Base-by-base conservation (phyloP, 2,888 invertebrate species). In the Formica aserva region DNA sequence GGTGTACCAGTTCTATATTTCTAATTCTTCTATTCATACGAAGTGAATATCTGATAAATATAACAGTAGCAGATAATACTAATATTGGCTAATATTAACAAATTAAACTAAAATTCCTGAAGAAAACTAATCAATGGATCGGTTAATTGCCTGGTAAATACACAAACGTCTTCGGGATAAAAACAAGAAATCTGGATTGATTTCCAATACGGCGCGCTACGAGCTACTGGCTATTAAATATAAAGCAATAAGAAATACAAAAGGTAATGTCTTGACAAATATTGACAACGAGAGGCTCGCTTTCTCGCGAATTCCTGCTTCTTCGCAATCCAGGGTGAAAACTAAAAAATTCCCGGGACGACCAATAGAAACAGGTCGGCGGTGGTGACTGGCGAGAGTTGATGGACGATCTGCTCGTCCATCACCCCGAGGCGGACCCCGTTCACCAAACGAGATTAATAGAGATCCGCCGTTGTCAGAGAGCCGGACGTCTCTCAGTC, bases 401-500 rank as follows among this genome's bases (percentile, higher is more conserved):
- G 91, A 89, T 69, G 85, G 87, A 90, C 81, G 87, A 74, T 78
- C 84, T 82, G 71, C 82, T 83, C 88, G 76, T 83, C 83, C 88
- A 67, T 86, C 83, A 85, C 86, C 48, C 48, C 48, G 84, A 86
- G 85, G 88, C 85, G 89, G 38, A 3, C 26, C 89, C 86, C 90
- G 89, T 91, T 9, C 22, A 83, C 90, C 90, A 87, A 90, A 91
- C 86, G 90, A 91, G 92, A 91, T 92, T 91, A 92, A 92, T 91
- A 93, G 92, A 92, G 90, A 89, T 91, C 91, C 91, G 90, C 91
- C 90, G 71, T 18, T 92, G 92, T 90, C 90, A 91, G n/a, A 48
- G 48, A 48, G 89, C 90, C 86, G 90, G 85, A 90, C 90, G 86
- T 87, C 89, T 90, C 90, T 89, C 91, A 91, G 87, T 90, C 89